Evolutionary conservation across 2,113 vertebrate species (phyloP), one percentile per base, ranked within the genome.

Genomic region (Pedetes capensis): DNA sequence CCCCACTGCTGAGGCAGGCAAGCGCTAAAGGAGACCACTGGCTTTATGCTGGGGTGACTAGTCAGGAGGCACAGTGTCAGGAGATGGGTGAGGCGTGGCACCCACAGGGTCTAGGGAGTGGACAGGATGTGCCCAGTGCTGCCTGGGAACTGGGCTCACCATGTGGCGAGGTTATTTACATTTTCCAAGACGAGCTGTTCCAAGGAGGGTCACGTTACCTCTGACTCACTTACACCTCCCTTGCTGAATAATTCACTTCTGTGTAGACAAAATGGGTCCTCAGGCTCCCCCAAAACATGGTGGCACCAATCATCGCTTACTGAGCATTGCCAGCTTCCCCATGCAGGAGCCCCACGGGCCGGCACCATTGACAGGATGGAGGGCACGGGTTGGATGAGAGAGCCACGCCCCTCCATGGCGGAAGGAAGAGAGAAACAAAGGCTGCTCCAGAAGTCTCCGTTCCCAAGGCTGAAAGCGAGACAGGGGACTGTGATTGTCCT

Each of bases 211-310:
- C 34, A n/a, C n/a, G 12, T 44, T 74, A 37, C 47, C 32, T 55
- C 32, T 22, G 71, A 93, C 63, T 91, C 74, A 66, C 64, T 68
- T 87, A 55, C 47, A 25, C 22, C 6, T 2, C 23, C 37, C 53
- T 89, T 59, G 22, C 59, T 95, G 76, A 95, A 88, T 92, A 81
- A 88, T 78, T 81, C 18, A 74, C 53, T 39, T 94, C 47, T 5
- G 0, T 23, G 3, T 2, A 68, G 39, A 66, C 4, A n/a, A 83
- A 95, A 76, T 39, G 42, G 57, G 39, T 29, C 49, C 49, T 66
- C 44, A 80, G 76, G 3, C 20, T 64, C 37, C 44, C 42, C 66
- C n/a, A n/a, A 74, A 22, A 55, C 29, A 87, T 63, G 12, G 0
- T 8, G 49, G 23, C 42, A 13, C 76, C 27, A 22, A 59, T 66